Evolutionary conservation across 1,140 invertebrate species (phyloP).

Genomic region (Luehdorfia chinensis): DNA sequence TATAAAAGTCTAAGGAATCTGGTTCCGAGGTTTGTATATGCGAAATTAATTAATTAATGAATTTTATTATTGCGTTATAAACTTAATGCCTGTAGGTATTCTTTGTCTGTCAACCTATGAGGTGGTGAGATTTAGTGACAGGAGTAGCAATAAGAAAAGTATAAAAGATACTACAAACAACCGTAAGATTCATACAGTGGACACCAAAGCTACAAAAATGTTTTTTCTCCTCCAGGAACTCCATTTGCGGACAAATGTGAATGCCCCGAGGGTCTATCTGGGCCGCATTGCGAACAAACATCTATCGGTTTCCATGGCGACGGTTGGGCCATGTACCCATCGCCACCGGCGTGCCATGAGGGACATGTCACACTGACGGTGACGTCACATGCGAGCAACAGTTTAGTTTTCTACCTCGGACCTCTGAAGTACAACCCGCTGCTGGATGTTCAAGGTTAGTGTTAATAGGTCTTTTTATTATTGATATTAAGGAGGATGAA

Average conservation of each 20-base stretch:
- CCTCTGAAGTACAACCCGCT: slow-evolving; percentile 83
- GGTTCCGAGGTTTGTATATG: too few species aligned
- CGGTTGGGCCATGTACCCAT: slow-evolving; percentile 93
- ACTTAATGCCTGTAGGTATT: too few species aligned
- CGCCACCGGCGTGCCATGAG: slow-evolving; percentile 87
- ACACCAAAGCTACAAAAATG: too few species aligned
- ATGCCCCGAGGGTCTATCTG: slow-evolving; percentile 85
- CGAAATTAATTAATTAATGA: too few species aligned
- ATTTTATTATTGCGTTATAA: too few species aligned
- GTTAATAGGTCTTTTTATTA: not conserved
- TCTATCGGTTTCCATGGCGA: slow-evolving; percentile 91
- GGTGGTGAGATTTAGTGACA: too few species aligned
- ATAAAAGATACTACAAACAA: too few species aligned
- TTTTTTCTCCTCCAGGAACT: slow-evolving; percentile 59
- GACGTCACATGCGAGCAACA: slow-evolving; percentile 83
- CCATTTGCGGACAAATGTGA: slow-evolving; percentile 80
- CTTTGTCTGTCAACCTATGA: too few species aligned
- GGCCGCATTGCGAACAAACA: slow-evolving; percentile 93
- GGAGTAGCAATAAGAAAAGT: too few species aligned
- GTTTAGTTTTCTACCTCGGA: slow-evolving; percentile 94
- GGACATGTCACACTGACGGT: slow-evolving; percentile 88
- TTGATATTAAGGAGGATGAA: too few species aligned
- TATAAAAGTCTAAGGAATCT: too few species aligned
- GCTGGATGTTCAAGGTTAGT: slow-evolving; percentile 79
- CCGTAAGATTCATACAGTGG: too few species aligned